A percentile compares a stretch with the other conserved stretches of the same genome.
Evolutionary conservation across 2,113 vertebrate genomes (phyloP).

Genomic region (Dinomys branickii): DNA sequence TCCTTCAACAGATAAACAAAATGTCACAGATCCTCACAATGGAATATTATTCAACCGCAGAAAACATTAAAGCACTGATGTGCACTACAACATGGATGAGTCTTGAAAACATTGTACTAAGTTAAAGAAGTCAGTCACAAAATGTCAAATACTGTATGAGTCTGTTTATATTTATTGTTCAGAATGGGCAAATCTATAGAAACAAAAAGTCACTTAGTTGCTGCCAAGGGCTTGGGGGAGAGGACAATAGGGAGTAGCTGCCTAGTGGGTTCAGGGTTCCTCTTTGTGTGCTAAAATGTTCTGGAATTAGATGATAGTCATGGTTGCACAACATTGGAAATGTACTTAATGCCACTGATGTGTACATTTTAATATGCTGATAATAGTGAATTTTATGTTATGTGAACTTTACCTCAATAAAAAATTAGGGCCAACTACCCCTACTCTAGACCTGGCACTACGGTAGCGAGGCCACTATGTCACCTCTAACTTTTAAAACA

Average conservation of each 20-base stretch:
- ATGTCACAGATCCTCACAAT: not conserved
- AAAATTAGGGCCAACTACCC: not conserved
- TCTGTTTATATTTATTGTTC: not conserved
- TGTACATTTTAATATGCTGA: not conserved
- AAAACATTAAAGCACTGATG: not conserved
- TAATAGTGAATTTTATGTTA: not conserved
- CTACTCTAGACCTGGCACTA: not conserved
- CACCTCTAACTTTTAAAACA: not conserved
- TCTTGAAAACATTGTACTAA: not conserved
- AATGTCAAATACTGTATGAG: not conserved
- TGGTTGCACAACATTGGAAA: not conserved
- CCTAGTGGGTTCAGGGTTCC: not conserved
- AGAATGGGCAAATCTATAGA: not conserved
- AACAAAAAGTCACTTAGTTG: not conserved
- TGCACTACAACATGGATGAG: not conserved
- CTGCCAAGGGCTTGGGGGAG: not conserved
- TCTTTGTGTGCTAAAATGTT: not conserved
- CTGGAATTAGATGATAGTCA: not conserved
- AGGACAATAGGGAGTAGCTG: not conserved
- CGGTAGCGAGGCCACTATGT: not conserved
- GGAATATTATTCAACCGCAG: not conserved
- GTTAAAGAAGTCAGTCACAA: not conserved
- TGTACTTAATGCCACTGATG: not conserved
- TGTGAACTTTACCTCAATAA: not conserved
- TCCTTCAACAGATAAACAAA: not conserved